A percentile compares a stretch with the other conserved stretches of the same genome.
Evolutionary conservation across 1,140 invertebrate genomes (phyloP).

Genomic region (Conopomorpha cramerella): DNA sequence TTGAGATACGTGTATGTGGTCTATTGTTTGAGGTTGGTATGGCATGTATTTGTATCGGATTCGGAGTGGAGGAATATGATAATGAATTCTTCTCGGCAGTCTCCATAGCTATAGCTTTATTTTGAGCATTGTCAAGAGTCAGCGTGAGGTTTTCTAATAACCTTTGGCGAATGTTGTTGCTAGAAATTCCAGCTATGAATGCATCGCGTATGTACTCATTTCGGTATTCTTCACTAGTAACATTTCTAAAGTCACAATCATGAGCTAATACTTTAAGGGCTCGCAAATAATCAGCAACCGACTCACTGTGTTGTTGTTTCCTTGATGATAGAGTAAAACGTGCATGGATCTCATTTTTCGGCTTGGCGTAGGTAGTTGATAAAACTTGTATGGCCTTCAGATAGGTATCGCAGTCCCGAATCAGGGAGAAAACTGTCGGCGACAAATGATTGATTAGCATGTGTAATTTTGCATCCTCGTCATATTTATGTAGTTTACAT

Average conservation of each 20-base stretch:
- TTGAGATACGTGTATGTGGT: neutral
- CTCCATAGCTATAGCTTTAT: neutral
- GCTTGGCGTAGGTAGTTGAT: conserved; percentile 2
- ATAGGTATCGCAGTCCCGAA: neutral
- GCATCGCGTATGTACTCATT: neutral
- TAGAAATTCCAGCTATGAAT: neutral
- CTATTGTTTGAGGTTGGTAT: neutral
- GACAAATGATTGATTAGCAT: conserved; percentile 1
- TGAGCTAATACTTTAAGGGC: conserved; percentile 2
- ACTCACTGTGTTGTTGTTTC: conserved; percentile 1
- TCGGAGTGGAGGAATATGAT: no score
- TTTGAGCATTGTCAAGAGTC: neutral
- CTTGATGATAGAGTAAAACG: neutral
- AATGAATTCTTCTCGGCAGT: neutral
- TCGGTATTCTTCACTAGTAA: neutral
- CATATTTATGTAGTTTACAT: neutral
- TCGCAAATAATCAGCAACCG: conserved; percentile 1
- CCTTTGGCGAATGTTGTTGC: neutral
- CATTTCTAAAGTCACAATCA: conserved; percentile 1
- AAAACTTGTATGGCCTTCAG: neutral
- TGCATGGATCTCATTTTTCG: conserved; percentile 3
- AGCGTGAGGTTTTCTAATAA: neutral
- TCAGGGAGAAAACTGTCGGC: conserved; percentile 1
- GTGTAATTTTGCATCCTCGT: neutral
- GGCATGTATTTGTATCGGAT: no score